phyloP scores from a whole-genome alignment of 2,797 vertebrate species.

The Xenopus petersii region DNA sequence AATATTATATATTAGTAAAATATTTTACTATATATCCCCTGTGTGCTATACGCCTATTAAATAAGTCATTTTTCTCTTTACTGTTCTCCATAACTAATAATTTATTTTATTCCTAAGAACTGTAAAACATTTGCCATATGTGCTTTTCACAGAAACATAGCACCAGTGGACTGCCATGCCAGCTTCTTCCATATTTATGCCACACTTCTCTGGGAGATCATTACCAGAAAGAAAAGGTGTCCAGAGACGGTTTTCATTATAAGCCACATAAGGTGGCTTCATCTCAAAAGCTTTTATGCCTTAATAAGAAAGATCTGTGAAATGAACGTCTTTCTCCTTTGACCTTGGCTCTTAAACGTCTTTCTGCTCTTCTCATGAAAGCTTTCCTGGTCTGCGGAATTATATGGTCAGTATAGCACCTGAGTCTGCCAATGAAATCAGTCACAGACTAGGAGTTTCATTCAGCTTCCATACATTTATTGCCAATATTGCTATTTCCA shows the following conservation, averaged over 20 bases:
- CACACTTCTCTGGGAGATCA: constrained; percentile 54
- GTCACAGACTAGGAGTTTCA: constrained; percentile 62
- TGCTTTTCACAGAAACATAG: constrained; percentile 76
- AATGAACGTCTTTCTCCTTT: constrained; percentile 58
- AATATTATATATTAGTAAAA: constrained; percentile 86
- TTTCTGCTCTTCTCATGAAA: constrained; percentile 62
- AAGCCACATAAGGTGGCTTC: constrained; percentile 15
- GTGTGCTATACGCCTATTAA: constrained; percentile 88
- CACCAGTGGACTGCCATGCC: constrained; percentile 58
- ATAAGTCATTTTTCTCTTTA: constrained; percentile 70
- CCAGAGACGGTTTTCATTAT: constrained; percentile 49
- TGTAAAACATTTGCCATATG: constrained; percentile 68
- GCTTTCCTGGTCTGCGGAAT: constrained; percentile 67
- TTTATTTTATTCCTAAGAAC: constrained; percentile 66
- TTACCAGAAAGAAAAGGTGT: constrained; percentile 56
- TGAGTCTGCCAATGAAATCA: constrained; percentile 67
- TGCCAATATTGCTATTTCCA: constrained; percentile 67
- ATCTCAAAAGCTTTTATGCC: neutral
- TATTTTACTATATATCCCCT: constrained; percentile 73
- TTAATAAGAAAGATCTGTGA: constrained; percentile 22
- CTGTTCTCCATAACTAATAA: constrained; percentile 61
- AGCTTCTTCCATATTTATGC: constrained; percentile 49
- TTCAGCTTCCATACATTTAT: constrained; percentile 71
- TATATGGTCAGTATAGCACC: constrained; percentile 76
- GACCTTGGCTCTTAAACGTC: constrained; percentile 61